A percentile compares a stretch with the other conserved stretches of the same genome.
Conservation (phyloP, 2,888 invertebrate genomes). For the Lucinisca nassula region DNA sequence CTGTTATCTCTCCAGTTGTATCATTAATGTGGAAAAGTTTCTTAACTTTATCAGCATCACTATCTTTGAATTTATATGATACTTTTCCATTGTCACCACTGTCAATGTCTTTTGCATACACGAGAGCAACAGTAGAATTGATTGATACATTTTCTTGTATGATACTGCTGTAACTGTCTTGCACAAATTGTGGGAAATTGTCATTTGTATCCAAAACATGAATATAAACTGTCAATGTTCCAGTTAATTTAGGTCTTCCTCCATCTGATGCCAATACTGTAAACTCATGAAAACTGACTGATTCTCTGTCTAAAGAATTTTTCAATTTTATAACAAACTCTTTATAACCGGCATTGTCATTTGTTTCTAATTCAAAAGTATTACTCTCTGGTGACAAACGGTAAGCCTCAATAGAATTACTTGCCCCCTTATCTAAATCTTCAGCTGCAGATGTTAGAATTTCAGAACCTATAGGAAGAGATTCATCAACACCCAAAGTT, state of each 20-base stretch:
- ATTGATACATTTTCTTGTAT: constrained; percentile 70
- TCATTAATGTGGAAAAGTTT: constrained; percentile 91
- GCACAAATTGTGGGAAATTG: constrained; percentile 71
- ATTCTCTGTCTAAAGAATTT: constrained; percentile 79
- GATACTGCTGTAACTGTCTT: constrained; percentile 60
- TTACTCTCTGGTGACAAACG: constrained; percentile 68
- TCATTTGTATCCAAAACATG: constrained; percentile 76
- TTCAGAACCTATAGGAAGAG: constrained; percentile 61
- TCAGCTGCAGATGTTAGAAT: constrained; percentile 73
- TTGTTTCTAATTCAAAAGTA: constrained; percentile 71
- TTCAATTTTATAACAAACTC: constrained; percentile 79
- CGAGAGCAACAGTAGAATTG: constrained; percentile 82
- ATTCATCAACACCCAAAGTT: constrained; percentile 71
- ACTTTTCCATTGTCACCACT: constrained; percentile 92
- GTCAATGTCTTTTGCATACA: constrained; percentile 95
- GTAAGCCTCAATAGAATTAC: constrained; percentile 74
- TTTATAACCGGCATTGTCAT: constrained; percentile 62
- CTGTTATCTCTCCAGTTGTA: constrained; percentile 95
- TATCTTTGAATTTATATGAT: constrained; percentile 85
- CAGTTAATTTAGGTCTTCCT: constrained; percentile 71
- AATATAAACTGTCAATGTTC: constrained; percentile 69
- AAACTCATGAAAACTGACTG: constrained; percentile 72
- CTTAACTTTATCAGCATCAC: constrained; percentile 63
- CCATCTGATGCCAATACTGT: constrained; percentile 77
- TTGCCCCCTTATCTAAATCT: constrained; percentile 75